Evolutionary conservation across 2,888 invertebrate genomes (phyloP), one percentile per base, ranked within the genome.

Genomic region (Sycophila texana): DNA sequence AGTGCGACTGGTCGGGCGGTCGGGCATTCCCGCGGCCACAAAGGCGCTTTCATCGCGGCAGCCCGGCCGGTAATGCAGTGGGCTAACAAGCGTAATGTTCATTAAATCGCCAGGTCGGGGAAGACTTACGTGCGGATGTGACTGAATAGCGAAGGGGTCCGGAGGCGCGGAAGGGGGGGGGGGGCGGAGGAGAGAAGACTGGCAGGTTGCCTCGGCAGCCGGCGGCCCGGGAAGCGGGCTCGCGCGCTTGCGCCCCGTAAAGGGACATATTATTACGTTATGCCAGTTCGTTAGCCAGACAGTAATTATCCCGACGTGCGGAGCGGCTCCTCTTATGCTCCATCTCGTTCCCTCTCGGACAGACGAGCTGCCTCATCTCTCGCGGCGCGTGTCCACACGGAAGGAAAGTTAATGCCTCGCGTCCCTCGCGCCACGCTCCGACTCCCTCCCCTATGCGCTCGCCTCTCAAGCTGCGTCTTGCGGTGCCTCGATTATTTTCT

Each of bases 51-150:
- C 61, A 39, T 74, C 47, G 68, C 70, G 68, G 71, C 79, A 74
- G 57, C 79, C 72, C 77, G 79, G 80, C 79, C 81, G 82, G 81
- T 84, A 84, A 84, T 83, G 81, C 84, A 83, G 79, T 82, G 79
- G 83, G 83, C 85, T 86, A 86, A 86, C 85, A 85, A 84, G 86
- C 85, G 83, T 86, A 85, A 86, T 86, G 86, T 86, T 86, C 85
- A 86, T 86, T 85, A 85, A 85, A 85, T 84, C 81, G 84, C 81
- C 80, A 74, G 80, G 63, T 51, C 22, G 72, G 71, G 75, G 22
- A 55, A 74, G 83, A 79, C 73, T 58, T 63, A 81, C 75, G 22
- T 49, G 55, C 39, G 72, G 72, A 60, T 55, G 70, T 14, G 70
- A 51, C 51, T 51, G 73, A 78, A 77, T 74, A 22, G 74, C 47